phyloP scores from a whole-genome alignment of 2,113 vertebrate species.

The Orientallactaga bullata region DNA sequence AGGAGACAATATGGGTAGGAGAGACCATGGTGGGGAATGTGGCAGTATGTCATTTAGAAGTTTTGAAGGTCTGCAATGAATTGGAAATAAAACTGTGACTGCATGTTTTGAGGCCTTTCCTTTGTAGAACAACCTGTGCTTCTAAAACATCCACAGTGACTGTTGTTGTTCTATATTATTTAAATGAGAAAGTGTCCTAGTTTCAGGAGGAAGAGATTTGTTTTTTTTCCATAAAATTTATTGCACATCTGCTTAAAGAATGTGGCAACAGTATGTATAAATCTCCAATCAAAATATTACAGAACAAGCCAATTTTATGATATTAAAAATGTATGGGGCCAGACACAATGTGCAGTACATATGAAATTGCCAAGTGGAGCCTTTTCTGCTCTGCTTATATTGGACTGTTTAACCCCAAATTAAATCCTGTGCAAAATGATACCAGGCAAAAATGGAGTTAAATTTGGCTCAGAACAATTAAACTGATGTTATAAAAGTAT shows the following conservation, averaged over 20 bases:
- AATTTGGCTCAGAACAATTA: conserved; percentile 64
- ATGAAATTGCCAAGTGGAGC: conserved; percentile 42
- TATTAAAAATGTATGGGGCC: conserved; percentile 81
- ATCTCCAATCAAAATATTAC: conserved; percentile 77
- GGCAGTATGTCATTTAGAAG: background rate
- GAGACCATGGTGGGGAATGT: background rate
- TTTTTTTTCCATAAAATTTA: conserved; percentile 73
- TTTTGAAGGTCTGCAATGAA: conserved; percentile 34
- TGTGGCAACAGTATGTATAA: conserved; percentile 65
- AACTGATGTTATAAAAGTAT: conserved; percentile 71
- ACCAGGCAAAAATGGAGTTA: conserved; percentile 55
- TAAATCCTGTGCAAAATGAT: conserved; percentile 54
- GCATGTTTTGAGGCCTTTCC: conserved; percentile 43
- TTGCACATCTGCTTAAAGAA: conserved; percentile 76
- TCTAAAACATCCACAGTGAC: conserved; percentile 70
- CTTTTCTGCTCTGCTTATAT: conserved; percentile 66
- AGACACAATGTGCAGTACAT: conserved; percentile 66
- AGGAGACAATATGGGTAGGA: background rate
- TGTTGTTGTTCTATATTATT: conserved; percentile 77
- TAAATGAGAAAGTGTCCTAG: conserved; percentile 78
- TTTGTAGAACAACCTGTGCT: conserved; percentile 42
- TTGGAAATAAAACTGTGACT: conserved; percentile 10
- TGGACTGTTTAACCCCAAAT: conserved; percentile 64
- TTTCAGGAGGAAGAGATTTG: conserved; percentile 63
- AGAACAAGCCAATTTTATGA: conserved; percentile 64